Evolutionary conservation across 2,797 vertebrate species (phyloP), one percentile per base, ranked within the genome.

Genomic region (Potorous gilbertii): DNA sequence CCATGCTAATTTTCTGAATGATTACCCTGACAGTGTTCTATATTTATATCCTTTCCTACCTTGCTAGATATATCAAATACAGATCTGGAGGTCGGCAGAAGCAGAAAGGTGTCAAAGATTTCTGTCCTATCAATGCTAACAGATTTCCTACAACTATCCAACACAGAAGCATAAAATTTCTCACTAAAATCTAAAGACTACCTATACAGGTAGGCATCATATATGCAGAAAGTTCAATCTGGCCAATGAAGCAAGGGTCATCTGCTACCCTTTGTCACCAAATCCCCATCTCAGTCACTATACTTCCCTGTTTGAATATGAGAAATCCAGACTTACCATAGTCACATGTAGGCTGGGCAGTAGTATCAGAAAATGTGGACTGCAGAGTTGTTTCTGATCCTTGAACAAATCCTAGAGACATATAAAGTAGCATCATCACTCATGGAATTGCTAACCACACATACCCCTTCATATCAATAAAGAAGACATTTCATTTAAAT

Each of bases 351-450:
- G 98, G 98, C 92, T 98, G 98, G 55, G 97, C 89, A 0, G 97
- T 97, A 13, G 95, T 96, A 54, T 98, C 97, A 11, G 97, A 97
- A 92, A 97, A 97, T 0, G 98, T 98, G 0, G 98, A 98, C 94
- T 98, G 98, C 96, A 98, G 93, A 97, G 98, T 98, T 55, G 98
- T 98, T 96, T 98, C 97, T 90, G 98, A 97, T 97, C 98, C 98
- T 87, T 98, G 98, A 96, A 98, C 98, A 97, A 98, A 98, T 81
- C 97, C 98, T 98, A 98, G 96, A 97, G 27, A 92, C 21, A 97
- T 29, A 54, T 40, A 97, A 31, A 97, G 24, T 18, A 18, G 66
- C 31, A 96, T 98, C 97, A 98, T 95, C 94, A 54, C 40, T 87
- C 40, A 55, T 74, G n/a, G 54, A 90, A 56, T 93, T 54, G 56